phyloP scores from a whole-genome alignment of 2,797 vertebrate genomes.

The Spea hammondii region DNA sequence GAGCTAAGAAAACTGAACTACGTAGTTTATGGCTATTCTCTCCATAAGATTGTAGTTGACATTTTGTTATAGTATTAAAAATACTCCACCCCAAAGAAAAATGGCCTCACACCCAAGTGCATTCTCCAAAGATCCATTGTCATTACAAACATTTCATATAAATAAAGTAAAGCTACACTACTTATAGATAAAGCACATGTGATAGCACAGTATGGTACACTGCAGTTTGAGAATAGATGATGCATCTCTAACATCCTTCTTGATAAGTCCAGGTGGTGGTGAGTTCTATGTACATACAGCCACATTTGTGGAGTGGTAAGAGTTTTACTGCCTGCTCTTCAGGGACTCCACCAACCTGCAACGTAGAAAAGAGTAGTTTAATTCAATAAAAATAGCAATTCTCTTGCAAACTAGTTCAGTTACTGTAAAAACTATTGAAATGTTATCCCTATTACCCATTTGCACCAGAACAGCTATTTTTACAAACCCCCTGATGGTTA shows the following conservation, averaged over 20 bases:
- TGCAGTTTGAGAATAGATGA: slow-evolving; percentile 6
- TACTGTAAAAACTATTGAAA: too few species aligned
- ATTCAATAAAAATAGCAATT: slow-evolving; percentile 3
- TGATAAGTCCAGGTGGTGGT: slow-evolving; percentile 3
- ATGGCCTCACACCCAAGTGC: slow-evolving; percentile 19
- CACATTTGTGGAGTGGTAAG: slow-evolving; percentile 31
- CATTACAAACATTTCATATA: slow-evolving; percentile 42
- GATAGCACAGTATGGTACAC: slow-evolving; percentile 54
- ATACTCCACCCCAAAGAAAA: slow-evolving; percentile 30
- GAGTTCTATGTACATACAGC: slow-evolving; percentile 35
- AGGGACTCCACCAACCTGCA: slow-evolving; percentile 89
- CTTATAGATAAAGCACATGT: slow-evolving; percentile 54
- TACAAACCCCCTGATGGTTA: too few species aligned
- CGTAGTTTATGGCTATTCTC: too few species aligned
- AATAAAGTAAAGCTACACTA: slow-evolving; percentile 44
- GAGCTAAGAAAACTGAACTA: too few species aligned
- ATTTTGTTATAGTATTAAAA: slow-evolving; percentile 48
- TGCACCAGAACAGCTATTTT: too few species aligned
- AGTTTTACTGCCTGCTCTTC: slow-evolving; percentile 88
- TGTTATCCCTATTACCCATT: too few species aligned
- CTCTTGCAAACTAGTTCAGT: too few species aligned
- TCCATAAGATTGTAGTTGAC: neutral
- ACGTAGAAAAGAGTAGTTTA: slow-evolving; percentile 30
- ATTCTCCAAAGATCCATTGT: slow-evolving; percentile 10
- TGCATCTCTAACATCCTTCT: slow-evolving; percentile 5